Conservation (phyloP, 2,888 invertebrate species). For the Bembecia ichneumoniformis region DNA sequence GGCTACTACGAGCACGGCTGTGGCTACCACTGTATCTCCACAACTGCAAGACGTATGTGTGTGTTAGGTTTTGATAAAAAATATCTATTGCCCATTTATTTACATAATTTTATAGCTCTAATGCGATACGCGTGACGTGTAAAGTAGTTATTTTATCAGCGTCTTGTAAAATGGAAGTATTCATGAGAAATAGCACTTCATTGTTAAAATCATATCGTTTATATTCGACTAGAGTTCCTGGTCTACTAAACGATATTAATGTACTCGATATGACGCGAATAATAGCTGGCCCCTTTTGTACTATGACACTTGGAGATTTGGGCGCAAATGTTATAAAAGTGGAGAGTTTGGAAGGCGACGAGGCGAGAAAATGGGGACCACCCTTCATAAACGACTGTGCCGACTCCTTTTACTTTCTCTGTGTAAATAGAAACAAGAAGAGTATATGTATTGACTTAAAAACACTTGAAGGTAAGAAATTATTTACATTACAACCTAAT, state of each 20-base stretch:
- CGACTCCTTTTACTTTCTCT: conserved; percentile 86
- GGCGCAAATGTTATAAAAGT: conserved; percentile 95
- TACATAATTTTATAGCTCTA: not conserved
- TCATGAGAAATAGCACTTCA: conserved; percentile 6
- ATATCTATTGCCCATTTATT: not conserved
- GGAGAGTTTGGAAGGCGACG: conserved; percentile 87
- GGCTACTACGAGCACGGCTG: conserved; percentile 62
- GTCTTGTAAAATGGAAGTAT: not conserved
- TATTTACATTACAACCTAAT: too few species aligned
- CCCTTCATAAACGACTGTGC: conserved; percentile 80
- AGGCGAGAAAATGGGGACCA: conserved; percentile 93
- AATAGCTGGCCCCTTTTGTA: conserved; percentile 94
- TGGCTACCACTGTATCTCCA: conserved; percentile 37
- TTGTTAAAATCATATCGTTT: conserved; percentile 3
- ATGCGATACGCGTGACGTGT: not conserved
- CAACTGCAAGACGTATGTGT: conserved; percentile 51
- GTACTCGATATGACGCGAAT: conserved; percentile 88
- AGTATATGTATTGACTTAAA: conserved; percentile 92
- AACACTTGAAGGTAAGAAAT: conserved; percentile 69
- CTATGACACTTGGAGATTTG: conserved; percentile 93
- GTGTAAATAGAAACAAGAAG: conserved; percentile 95
- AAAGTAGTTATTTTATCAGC: not conserved
- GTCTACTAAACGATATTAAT: conserved; percentile 79
- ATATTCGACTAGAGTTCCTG: conserved; percentile 37
- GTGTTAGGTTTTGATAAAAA: conserved; percentile 2